Conservation (phyloP, 2,888 invertebrate genomes). For the Acanthosepion esculentum region DNA sequence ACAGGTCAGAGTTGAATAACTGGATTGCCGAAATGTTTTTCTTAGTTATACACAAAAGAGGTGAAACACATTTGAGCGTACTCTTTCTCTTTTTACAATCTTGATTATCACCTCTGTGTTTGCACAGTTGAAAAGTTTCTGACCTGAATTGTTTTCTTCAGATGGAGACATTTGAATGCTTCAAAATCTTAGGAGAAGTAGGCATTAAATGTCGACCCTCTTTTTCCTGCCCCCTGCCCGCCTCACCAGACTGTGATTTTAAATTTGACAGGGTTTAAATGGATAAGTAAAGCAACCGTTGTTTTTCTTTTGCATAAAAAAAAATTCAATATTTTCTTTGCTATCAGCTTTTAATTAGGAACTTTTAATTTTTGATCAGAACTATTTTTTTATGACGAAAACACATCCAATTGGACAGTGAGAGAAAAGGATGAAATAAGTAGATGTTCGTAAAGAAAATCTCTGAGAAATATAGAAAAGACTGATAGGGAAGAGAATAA, state of each 20-base stretch:
- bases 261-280: background rate
- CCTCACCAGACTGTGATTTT: conserved; percentile 20
- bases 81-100: background rate
- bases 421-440: background rate
- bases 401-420: background rate
- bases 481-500: background rate
- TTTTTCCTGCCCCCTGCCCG: background rate
- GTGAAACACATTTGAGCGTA: background rate
- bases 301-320: too few relatives aligned
- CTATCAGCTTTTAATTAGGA: background rate
- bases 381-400: background rate
- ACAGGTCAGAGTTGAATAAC: background rate
- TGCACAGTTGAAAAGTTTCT: background rate
- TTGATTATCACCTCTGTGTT: too few relatives aligned
- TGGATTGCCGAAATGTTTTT: background rate
- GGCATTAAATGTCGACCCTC: background rate
- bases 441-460: background rate
- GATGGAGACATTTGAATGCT: background rate
- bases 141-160: background rate
- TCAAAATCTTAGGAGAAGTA: background rate
- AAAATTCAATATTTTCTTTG: too few relatives aligned
- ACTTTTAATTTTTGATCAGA: background rate
- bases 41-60: too few relatives aligned
- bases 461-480: background rate
- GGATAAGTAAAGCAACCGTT: background rate